Evolutionary conservation across 2,888 invertebrate genomes (phyloP).

Genomic region (Tipula helvola): DNA sequence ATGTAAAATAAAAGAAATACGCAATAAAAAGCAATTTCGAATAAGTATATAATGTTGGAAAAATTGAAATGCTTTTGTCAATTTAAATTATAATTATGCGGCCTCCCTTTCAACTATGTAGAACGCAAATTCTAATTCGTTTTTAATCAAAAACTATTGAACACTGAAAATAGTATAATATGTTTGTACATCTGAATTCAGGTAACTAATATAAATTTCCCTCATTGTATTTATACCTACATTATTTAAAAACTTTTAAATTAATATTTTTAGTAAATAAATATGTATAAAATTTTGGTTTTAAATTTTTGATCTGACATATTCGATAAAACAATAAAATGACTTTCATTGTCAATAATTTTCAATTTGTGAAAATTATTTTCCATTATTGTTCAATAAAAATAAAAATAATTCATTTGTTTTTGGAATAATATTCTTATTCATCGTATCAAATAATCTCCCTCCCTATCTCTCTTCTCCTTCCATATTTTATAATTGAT

Average conservation of each 20-base stretch:
- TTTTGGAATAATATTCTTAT: neutral
- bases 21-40: neutral
- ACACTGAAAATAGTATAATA: neutral
- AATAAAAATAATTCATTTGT: neutral
- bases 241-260: neutral
- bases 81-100: no score
- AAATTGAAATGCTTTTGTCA: neutral
- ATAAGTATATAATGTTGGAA: neutral
- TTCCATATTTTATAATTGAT: neutral
- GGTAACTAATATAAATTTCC: neutral
- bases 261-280: neutral
- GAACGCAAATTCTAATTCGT: neutral
- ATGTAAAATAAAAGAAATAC: neutral
- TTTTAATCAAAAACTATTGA: neutral
- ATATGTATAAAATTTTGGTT: neutral
- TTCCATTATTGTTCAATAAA: neutral
- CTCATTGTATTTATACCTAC: neutral
- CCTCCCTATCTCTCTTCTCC: neutral
- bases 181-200: no score
- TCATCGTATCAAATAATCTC: neutral
- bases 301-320: neutral
- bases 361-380: neutral
- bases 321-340: neutral
- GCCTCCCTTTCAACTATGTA: neutral
- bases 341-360: neutral